A percentile compares a stretch with the other conserved stretches of the same genome.
These are phyloP conservation scores for Anticlea derivata DNA, from an alignment of 2,888 invertebrate species.

Conservation along the genomic window DNA sequence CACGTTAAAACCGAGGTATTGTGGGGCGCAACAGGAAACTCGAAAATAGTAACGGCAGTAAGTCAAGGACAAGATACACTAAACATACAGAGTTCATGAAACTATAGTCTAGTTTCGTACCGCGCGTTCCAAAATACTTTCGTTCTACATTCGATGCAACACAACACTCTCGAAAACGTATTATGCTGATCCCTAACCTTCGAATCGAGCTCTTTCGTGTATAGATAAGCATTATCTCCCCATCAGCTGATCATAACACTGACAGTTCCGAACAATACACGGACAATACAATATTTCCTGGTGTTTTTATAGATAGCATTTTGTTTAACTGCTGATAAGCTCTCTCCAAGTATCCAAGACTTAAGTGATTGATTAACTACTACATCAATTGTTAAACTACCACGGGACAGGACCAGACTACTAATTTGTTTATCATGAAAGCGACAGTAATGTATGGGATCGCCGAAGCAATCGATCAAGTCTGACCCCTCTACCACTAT, in stretches of 20 bases:
- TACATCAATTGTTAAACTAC: neutral
- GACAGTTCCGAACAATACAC: slow-evolving; percentile 27
- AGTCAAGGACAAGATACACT: slow-evolving; percentile 45
- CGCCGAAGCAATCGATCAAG: slow-evolving; percentile 16
- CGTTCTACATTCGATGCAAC: slow-evolving; percentile 20
- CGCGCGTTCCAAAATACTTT: slow-evolving; percentile 25
- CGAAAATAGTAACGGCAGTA: slow-evolving; percentile 46
- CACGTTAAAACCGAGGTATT: slow-evolving; percentile 38
- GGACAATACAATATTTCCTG: slow-evolving; percentile 20
- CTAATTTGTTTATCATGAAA: slow-evolving; percentile 9
- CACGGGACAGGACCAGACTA: slow-evolving; percentile 1
- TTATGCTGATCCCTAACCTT: slow-evolving; percentile 8
- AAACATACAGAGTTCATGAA: slow-evolving; percentile 33
- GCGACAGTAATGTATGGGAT: slow-evolving; percentile 12
- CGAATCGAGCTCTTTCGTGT: slow-evolving; percentile 19
- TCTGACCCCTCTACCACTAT: slow-evolving; percentile 11
- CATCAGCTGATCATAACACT: slow-evolving; percentile 28
- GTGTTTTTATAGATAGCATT: slow-evolving; percentile 12
- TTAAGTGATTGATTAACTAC: neutral
- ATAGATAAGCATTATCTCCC: slow-evolving; percentile 26
- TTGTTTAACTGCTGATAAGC: slow-evolving; percentile 6
- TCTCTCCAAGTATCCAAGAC: neutral
- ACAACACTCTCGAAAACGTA: slow-evolving; percentile 7
- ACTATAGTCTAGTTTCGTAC: slow-evolving; percentile 25
- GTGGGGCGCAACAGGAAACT: slow-evolving; percentile 51